Conservation (phyloP, 2,888 invertebrate species). For the Microctonus aethiopoides region DNA sequence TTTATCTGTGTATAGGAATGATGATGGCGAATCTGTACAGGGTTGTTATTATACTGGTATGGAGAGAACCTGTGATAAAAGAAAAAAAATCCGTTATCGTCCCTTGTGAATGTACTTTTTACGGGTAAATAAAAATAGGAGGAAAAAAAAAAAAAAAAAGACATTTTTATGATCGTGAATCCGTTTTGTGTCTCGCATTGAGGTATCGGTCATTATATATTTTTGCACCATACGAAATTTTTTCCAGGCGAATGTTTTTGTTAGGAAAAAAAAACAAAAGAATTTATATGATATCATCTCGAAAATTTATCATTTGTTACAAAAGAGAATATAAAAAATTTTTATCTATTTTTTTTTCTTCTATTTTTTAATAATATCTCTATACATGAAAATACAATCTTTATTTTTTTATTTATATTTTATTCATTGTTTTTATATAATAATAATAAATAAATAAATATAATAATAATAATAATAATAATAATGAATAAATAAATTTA, state of each 20-base stretch:
- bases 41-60: conserved; percentile 10
- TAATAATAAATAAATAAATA: no score
- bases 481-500: no score
- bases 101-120: conserved; percentile 18
- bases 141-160: conserved; percentile 26
- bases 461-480: no score
- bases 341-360: no score
- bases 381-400: no score
- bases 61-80: conserved; percentile 24
- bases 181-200: neutral
- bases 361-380: no score
- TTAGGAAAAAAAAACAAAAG: neutral
- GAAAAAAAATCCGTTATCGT: conserved; percentile 25
- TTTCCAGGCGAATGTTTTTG: neutral
- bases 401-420: neutral
- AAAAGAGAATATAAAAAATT: no score
- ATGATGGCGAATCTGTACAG: neutral
- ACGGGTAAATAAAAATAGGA: conserved; percentile 17
- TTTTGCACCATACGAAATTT: neutral
- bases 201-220: conserved; percentile 3
- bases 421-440: no score
- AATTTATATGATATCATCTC: neutral
- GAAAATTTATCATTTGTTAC: no score
- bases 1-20: neutral
- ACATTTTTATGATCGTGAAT: neutral